Base-by-base conservation (phyloP, 2,113 vertebrate species). In the Epinephelus moara region DNA sequence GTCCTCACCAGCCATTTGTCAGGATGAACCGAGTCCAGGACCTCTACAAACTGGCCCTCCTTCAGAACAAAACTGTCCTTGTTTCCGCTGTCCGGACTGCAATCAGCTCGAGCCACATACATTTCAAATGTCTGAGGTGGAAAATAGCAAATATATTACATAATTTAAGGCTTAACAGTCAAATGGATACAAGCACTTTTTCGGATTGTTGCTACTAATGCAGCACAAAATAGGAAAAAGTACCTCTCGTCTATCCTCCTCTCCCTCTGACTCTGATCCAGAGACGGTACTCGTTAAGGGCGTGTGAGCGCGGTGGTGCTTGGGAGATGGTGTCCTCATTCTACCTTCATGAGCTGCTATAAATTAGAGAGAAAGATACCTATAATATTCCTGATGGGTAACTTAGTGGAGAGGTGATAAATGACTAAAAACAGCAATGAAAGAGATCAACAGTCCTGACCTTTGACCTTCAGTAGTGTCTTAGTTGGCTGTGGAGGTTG, bases 21-120 rank as follows among this genome's bases (percentile, higher is more conserved):
- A 6, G 98, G 98, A 85, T 98, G 98, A 74, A 97, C 96, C 2
- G 97, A 97, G 56, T 99, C 98, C 2, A 99, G 93, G 33, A 99
- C 97, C 89, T 99, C 98, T 68, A 99, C 98, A 0, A 97, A 99
- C 69, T 99, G 98, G 0, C 98, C 97, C 91, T 98, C 98, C 82
- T 99, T 97, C 88, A 99, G 92, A 2, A 96, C 82, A 85, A 99
- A 97, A 75, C 96, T 93, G 23, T 98, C 98, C 77, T 86, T 96
- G 66, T 96, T 96, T 0, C 95, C 96, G 0, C 93, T 93, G 18
- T 94, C 87, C 0, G 97, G 97, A n/a, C 91, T 94, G 40, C 97
- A 99, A 93, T 99, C 96, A 9, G 97, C 97, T 3, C 97, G 97
- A 76, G 97, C 97, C 93, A 99, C 97, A 2, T 97, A 99, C 88